Evolutionary conservation across 64 coral and sea anemone species (phyloP).

Genomic region (Stichodactyla mertensii): DNA sequence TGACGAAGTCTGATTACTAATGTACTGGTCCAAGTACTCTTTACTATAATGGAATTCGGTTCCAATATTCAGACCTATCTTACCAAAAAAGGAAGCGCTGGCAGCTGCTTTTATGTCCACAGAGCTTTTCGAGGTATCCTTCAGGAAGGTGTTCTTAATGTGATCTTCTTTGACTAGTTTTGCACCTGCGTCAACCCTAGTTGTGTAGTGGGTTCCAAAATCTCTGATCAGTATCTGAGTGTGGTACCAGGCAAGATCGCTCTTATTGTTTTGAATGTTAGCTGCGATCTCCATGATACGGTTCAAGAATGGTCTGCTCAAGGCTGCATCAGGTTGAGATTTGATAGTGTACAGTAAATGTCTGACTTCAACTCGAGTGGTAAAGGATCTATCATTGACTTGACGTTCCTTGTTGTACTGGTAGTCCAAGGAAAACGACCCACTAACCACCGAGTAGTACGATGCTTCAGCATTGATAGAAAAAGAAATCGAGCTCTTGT

Average conservation of each 20-base stretch:
- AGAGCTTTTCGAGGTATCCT: conserved; percentile 30
- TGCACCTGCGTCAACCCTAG: conserved; percentile 76
- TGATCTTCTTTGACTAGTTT: conserved; percentile 72
- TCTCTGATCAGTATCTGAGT: conserved; percentile 72
- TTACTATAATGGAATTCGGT: neutral
- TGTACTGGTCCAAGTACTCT: conserved; percentile 61
- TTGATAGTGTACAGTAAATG: conserved; percentile 64
- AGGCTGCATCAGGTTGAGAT: conserved; percentile 47
- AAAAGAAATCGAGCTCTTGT: conserved; percentile 36
- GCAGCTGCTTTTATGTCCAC: conserved; percentile 67
- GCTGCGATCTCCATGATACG: conserved; percentile 70
- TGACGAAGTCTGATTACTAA: conserved; percentile 33
- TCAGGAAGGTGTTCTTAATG: conserved; percentile 35
- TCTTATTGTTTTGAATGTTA: conserved; percentile 81
- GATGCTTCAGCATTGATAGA: conserved; percentile 58
- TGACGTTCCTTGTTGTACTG: conserved; percentile 52
- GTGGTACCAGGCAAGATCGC: conserved; percentile 56
- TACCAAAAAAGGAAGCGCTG: conserved; percentile 62
- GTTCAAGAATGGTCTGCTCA: conserved; percentile 57
- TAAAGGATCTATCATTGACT: conserved; percentile 37
- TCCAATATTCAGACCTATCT: conserved; percentile 18
- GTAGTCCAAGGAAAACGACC: conserved; percentile 55
- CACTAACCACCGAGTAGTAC: conserved; percentile 47
- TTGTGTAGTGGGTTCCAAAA: conserved; percentile 82
- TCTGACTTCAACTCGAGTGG: conserved; percentile 46